Percentiles rank a stretch among this genome's conserved stretches.
Evolutionary conservation across 2,797 vertebrate genomes (phyloP).

Genomic region (Iguana delicatissima): DNA sequence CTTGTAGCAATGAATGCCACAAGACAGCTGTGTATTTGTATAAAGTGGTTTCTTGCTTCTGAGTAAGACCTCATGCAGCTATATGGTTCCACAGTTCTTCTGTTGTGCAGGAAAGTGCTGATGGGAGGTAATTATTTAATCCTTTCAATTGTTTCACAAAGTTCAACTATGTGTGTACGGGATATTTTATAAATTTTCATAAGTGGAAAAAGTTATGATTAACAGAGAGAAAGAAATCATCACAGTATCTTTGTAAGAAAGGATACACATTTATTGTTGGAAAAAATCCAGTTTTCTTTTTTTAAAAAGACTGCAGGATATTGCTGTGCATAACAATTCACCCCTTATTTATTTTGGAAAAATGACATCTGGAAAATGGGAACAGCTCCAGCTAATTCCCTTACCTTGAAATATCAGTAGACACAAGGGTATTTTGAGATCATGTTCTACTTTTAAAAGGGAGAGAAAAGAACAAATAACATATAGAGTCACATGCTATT

Average conservation of each 20-base stretch:
- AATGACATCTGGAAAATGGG: slow-evolving; percentile 79
- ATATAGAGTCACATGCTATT: slow-evolving; percentile 61
- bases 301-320: slow-evolving; percentile 47
- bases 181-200: neutral
- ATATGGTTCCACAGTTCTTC: neutral
- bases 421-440: slow-evolving; percentile 75
- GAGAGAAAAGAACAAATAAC: slow-evolving; percentile 66
- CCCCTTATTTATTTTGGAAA: slow-evolving; percentile 79
- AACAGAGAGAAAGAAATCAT: neutral
- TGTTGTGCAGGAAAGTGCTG: neutral
- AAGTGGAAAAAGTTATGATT: slow-evolving; percentile 18
- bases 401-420: slow-evolving; percentile 81
- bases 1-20: neutral
- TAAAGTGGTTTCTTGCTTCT: neutral
- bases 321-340: slow-evolving; percentile 75
- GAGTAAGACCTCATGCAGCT: neutral
- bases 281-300: slow-evolving; percentile 39
- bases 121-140: neutral
- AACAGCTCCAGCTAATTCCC: slow-evolving; percentile 78
- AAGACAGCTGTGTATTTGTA: neutral
- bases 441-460: slow-evolving; percentile 53
- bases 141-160: neutral
- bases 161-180: neutral
- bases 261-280: slow-evolving; percentile 54
- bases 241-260: slow-evolving; percentile 47